Percentiles rank a stretch among this genome's conserved stretches.
phyloP scores from a whole-genome alignment of 2,113 vertebrate species.

The Pluvialis apricaria region DNA sequence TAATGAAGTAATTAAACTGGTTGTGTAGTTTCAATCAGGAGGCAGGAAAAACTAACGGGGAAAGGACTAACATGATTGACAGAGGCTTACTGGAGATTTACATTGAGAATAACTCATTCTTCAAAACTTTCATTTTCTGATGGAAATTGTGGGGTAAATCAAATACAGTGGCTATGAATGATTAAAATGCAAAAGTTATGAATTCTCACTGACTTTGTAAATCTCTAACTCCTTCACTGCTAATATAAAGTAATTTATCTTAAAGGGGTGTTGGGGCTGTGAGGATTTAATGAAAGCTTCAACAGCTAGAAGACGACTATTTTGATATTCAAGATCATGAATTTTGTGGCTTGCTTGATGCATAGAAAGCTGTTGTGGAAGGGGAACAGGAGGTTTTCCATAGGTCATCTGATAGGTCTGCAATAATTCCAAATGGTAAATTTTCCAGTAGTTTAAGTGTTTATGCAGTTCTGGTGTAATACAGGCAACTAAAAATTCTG shows the following conservation, averaged over 20 bases:
- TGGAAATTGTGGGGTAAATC: constrained; percentile 69
- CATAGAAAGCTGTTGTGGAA: neutral
- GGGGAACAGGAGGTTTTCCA: neutral
- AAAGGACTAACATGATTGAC: constrained; percentile 61
- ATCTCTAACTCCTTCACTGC: constrained; percentile 55
- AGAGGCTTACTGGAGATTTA: constrained; percentile 72
- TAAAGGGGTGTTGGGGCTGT: neutral
- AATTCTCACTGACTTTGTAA: constrained; percentile 72
- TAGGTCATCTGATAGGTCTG: neutral
- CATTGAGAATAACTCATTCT: constrained; percentile 67
- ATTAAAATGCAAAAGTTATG: constrained; percentile 71
- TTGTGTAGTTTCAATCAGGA: constrained; percentile 49
- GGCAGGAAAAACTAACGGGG: neutral
- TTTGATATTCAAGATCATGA: neutral
- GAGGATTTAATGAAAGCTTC: constrained; percentile 44
- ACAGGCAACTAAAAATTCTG: neutral
- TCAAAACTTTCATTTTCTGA: constrained; percentile 71
- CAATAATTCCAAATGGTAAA: neutral
- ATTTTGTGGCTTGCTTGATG: neutral
- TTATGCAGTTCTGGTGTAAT: neutral
- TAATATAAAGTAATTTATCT: constrained; percentile 43
- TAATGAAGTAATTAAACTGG: constrained; percentile 62
- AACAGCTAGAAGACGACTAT: neutral
- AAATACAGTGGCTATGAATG: constrained; percentile 49
- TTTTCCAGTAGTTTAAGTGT: neutral